Base-by-base conservation (phyloP, 2,113 vertebrate genomes). In the Mustela nigripes region DNA sequence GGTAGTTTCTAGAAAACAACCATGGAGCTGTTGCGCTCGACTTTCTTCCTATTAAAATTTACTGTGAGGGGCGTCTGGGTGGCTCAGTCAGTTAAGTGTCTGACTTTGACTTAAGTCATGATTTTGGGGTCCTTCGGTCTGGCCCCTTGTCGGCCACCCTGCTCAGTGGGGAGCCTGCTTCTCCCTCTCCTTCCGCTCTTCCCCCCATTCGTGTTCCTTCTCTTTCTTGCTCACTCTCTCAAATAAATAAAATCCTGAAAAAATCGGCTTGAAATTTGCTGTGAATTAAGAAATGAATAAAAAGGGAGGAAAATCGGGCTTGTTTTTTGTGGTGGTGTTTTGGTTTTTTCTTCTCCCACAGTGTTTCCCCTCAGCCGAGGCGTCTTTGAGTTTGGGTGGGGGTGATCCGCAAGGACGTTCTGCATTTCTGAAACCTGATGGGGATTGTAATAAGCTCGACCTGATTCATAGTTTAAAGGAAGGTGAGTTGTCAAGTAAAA, bases 201-300 rank as follows among this genome's bases (percentile, higher is more conserved):
- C 33, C 33, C 67, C 33, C 67, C 18, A 19, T 18, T 69, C n/a
- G 2, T 69, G 67, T 69, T 19, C 16, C 2, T 69, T n/a, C 65
- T 67, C 67, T 69, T n/a, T 69, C 67, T 67, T 33, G 7, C 31
- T 18, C 7, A 0, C 65, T 18, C 65, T 69, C 67, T 69, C 67
- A 36, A 36, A 36, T 69, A 69, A 69, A 36, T 69, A 69, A 69
- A 69, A 21, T 36, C 67, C 36, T n/a, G 36, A 21, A 69, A 69
- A 69, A 69, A 10, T 24, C 36, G 19, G 33, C 8, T 83, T 69
- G 71, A 74, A 56, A 92, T 67, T 50, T 91, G 16, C 50, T 15
- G n/a, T 53, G 71, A 84, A 39, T 95, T 74, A 65, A n/a, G 81
- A 98, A 85, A 78, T 56, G 22, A 94, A 48, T 67, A 92, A 45